Percentiles rank a stretch among this genome's conserved stretches.
These are phyloP conservation scores for Nomada lathburiana DNA, from an alignment of 2,888 invertebrate species.

Conservation along the genomic window DNA sequence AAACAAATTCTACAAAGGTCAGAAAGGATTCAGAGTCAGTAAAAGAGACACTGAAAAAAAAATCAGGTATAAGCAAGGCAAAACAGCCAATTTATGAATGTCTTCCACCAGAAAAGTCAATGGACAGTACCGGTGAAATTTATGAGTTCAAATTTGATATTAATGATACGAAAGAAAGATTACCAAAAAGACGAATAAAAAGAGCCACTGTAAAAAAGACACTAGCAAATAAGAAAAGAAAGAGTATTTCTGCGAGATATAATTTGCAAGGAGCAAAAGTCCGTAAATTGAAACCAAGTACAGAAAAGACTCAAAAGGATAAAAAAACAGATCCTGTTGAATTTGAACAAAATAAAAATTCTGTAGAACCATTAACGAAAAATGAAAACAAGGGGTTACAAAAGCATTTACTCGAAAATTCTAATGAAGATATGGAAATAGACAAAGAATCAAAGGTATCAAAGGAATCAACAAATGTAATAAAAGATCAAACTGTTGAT, in stretches of 20 bases:
- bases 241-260: conserved; percentile 1
- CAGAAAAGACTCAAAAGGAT: background rate
- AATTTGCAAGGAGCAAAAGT: background rate
- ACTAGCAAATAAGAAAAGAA: conserved; percentile 19
- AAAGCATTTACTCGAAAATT: background rate
- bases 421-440: background rate
- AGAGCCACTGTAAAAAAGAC: conserved; percentile 30
- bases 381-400: background rate
- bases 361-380: background rate
- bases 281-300: background rate
- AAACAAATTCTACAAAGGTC: conserved; percentile 43
- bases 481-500: background rate
- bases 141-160: conserved; percentile 72
- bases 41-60: background rate
- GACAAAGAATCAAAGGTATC: background rate
- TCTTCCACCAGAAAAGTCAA: conserved; percentile 47
- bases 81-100: conserved; percentile 68
- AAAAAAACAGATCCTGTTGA: background rate
- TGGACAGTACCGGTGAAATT: conserved; percentile 51
- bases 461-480: conserved; percentile 7
- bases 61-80: background rate
- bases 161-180: conserved; percentile 68
- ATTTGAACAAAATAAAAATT: background rate
- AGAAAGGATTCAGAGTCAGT: conserved; percentile 38
- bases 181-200: conserved; percentile 58